These are phyloP conservation scores for Eunapius fragilis DNA, from an alignment of 37 sponge, comb jelly and placozoan genomes.

Conservation along the genomic window DNA sequence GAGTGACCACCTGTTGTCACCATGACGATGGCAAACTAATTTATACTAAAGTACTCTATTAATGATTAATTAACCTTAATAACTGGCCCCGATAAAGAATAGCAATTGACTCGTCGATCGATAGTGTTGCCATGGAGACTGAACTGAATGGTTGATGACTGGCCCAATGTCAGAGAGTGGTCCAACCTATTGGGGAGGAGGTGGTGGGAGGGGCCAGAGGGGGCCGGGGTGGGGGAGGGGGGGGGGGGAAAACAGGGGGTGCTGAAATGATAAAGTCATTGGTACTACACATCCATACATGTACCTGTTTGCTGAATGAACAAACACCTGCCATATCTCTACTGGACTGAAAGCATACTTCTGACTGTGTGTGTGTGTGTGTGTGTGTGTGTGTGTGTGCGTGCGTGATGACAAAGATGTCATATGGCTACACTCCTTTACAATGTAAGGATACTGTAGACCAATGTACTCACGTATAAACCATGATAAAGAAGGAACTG, in stretches of 20 bases:
- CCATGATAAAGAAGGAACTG: slow-evolving; percentile 4
- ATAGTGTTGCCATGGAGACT: slow-evolving; percentile 16
- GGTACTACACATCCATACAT: no score
- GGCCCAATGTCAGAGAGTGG: slow-evolving; percentile 29
- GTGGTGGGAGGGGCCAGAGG: no score
- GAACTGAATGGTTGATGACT: slow-evolving; percentile 28
- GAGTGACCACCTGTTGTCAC: slow-evolving; percentile 27
- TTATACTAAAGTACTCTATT: no score
- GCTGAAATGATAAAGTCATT: no score
- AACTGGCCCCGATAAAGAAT: slow-evolving; percentile 10
- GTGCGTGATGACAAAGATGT: neutral
- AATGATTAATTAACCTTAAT: slow-evolving; percentile 23
- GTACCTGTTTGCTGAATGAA: slow-evolving; percentile 48
- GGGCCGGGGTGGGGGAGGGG: no score
- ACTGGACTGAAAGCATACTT: slow-evolving; percentile 10
- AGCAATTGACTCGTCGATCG: slow-evolving; percentile 32
- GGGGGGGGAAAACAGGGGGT: no score
- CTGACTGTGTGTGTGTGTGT: neutral
- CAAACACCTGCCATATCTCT: slow-evolving; percentile 35
- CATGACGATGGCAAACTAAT: neutral
- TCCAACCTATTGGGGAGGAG: slow-evolving; percentile 29
- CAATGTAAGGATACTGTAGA: no score
- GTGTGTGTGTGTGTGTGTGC: no score
- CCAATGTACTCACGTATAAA: slow-evolving; percentile 10
- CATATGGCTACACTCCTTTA: no score